Base-by-base conservation (phyloP, 2,113 vertebrate genomes). In the Pseudorhombus dupliciocellatus region DNA sequence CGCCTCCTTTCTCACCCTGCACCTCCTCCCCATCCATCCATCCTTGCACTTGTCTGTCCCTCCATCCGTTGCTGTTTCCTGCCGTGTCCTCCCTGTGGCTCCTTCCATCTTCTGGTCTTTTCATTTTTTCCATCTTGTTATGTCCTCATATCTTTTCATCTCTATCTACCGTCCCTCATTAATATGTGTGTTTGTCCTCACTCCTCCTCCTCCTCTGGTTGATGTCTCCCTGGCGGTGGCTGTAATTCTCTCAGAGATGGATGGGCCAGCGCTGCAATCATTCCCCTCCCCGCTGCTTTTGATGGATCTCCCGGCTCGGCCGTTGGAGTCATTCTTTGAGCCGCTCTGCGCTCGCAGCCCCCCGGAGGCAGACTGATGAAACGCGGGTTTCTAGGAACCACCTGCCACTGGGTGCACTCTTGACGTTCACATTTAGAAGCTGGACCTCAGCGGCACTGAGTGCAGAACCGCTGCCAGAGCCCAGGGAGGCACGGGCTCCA, bases 241-340 rank as follows among this genome's bases (percentile, higher is more conserved):
- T 81, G 76, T 86, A 83, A 80, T 80, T 82, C 70, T 42, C 59
- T 57, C 50, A 10, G 52, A 77, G 83, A 84, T 55, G 74, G 79
- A 88, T 88, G 83, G 30, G 4, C 8, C 5, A 0, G 51, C 22
- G 22, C 72, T 25, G 72, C 72, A 84, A 55, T 80, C 76, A 16
- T n/a, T 10, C 40, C 70, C 57, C 24, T 21, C 67, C 64, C 73
- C 1, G 44, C 68, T 66, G 74, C 16, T 26, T 48, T 20, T 79
- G 84, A 84, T 85, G 87, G 84, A 69, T 84, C 73, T 81, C 70
- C 53, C 20, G 2, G 54, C 70, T 75, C 53, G n/a, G 52, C 57
- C 9, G 7, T 59, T 18, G 21, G 70, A 70, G 58, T 78, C 59
- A 4, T 83, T 75, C 53, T 65, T n/a, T 0, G 34, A 48, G 51